Base-by-base conservation (phyloP, 2,888 invertebrate species). In the Meiosimyza decipiens region DNA sequence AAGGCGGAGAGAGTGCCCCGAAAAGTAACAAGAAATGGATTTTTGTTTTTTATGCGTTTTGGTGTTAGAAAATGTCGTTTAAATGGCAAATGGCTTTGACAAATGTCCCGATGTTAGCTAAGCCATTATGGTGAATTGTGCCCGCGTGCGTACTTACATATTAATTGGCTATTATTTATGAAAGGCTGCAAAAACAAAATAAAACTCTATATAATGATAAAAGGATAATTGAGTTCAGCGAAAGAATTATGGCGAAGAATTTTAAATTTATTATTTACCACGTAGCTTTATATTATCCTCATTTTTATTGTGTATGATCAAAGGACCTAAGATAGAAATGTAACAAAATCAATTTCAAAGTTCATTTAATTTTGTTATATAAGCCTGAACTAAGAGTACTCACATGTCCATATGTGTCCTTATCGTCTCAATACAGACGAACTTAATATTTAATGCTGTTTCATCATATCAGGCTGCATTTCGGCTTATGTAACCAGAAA, bases 61-160 rank as follows among this genome's bases (percentile, higher is more conserved):
- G 51, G 51, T 60, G 65, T 59, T 40, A 13, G 28, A 49, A 67
- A 52, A 57, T 57, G 71, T 52, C 67, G 62, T 63, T 68, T 63
- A 54, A 66, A 68, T 60, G 68, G 63, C 57, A 55, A 68, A 50
- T 15, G 68, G 54, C 62, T 70, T 64, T 64, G 72, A 65, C 71
- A 71, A 71, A 74, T 72, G 71, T 72, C 66, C 52, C 65, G 65
- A 73, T 67, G 51, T 59, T 64, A 55, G 72, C 72, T 75, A 74
- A 74, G 74, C 71, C 71, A 65, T 74, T 73, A 76, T 74, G 75
- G 74, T 69, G 69, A 74, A 71, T 73, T 72, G 72, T 73, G 59
- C 74, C 18, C 18, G 66, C 18, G 60, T 65, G 50, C 71, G 71
- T 74, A 68, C 67, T 22, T 54, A 63, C 52, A 70, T 70, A 62